Evolutionary conservation across 2,888 invertebrate genomes (phyloP).

Genomic region (Leptinotarsa haldemani): DNA sequence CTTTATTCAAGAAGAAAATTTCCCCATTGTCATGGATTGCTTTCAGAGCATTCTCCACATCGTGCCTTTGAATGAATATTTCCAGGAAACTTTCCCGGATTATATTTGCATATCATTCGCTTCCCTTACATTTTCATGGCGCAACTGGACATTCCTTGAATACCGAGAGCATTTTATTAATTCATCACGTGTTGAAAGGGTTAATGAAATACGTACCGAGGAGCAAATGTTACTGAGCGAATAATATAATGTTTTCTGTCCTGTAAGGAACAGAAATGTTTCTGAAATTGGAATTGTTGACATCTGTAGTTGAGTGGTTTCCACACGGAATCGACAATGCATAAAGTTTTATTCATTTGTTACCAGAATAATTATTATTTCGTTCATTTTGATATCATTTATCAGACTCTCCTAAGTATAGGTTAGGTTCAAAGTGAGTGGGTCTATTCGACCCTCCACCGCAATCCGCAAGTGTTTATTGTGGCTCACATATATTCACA

Average conservation of each 20-base stretch:
- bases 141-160: conserved; percentile 5
- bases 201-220: neutral
- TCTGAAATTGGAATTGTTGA: neutral
- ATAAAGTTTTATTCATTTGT: too few species aligned
- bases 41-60: neutral
- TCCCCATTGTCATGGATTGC: neutral
- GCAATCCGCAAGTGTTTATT: too few species aligned
- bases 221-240: neutral
- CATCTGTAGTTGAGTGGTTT: neutral
- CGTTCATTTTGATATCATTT: too few species aligned
- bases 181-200: conserved; percentile 12
- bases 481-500: too few species aligned
- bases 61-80: neutral
- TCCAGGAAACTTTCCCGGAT: neutral
- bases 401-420: too few species aligned
- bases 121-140: neutral
- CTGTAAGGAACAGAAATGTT: neutral
- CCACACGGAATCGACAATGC: too few species aligned
- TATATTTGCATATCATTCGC: conserved; percentile 6
- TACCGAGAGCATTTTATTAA: conserved; percentile 9
- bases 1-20: neutral
- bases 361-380: too few species aligned
- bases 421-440: too few species aligned
- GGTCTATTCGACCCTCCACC: too few species aligned
- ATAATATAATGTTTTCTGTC: neutral